phyloP scores from a whole-genome alignment of 2,888 invertebrate genomes.

The Euzetes globulus region DNA sequence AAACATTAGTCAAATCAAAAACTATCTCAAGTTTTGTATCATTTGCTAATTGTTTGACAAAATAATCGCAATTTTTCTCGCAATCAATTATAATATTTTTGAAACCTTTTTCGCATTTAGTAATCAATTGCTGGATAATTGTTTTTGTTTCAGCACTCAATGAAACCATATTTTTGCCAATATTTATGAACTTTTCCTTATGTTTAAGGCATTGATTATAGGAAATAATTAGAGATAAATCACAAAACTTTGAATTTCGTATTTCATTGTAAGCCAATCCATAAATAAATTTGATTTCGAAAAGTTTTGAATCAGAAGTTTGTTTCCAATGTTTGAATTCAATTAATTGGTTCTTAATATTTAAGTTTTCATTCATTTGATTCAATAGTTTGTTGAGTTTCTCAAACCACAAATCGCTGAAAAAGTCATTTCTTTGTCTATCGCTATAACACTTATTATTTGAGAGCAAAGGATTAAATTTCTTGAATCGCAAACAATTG shows the following conservation, averaged over 20 bases:
- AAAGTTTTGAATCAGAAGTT: neutral
- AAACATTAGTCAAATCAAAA: neutral
- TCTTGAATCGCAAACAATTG: neutral
- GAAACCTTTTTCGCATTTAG: neutral
- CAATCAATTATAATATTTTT: neutral
- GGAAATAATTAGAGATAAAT: constrained; percentile 10
- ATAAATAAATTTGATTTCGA: neutral
- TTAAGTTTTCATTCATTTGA: neutral
- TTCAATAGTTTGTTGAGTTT: neutral
- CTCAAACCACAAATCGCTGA: neutral
- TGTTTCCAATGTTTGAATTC: constrained; percentile 20
- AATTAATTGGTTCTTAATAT: constrained; percentile 1
- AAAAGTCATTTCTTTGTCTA: neutral
- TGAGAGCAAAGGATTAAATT: neutral
- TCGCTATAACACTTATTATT: neutral
- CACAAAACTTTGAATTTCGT: neutral
- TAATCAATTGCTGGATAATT: neutral
- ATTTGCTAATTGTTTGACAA: neutral
- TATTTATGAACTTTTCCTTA: neutral
- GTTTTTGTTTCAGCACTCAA: neutral
- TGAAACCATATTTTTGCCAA: neutral
- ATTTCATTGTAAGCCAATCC: neutral
- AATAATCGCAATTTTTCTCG: neutral
- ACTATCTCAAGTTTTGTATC: neutral
- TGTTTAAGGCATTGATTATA: neutral